These are phyloP conservation scores for Plectus sambesii DNA, from an alignment of 1,140 invertebrate genomes.

Conservation along the genomic window DNA sequence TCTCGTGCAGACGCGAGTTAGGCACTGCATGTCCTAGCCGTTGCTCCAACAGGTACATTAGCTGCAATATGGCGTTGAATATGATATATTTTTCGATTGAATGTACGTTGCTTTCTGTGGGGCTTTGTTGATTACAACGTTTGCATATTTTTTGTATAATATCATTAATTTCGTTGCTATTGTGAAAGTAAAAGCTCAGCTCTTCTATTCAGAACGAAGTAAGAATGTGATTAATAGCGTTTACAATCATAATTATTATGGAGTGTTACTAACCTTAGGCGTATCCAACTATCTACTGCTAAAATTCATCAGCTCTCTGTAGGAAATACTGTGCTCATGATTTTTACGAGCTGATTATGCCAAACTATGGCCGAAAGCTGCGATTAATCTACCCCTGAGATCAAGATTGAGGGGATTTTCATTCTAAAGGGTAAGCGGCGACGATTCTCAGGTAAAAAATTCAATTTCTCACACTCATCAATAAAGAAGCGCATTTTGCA, in stretches of 20 bases:
- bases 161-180: conserved; percentile 4
- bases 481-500: conserved; percentile 9
- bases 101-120: conserved; percentile 12
- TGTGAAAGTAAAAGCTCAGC: conserved; percentile 9
- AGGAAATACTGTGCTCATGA: no score
- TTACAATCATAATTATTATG: background rate
- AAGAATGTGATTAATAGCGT: background rate
- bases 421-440: no score
- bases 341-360: no score
- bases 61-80: conserved; percentile 33
- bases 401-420: no score
- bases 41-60: conserved; percentile 25
- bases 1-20: conserved; percentile 32
- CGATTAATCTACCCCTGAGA: no score
- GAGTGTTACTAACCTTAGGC: background rate
- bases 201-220: conserved; percentile 4
- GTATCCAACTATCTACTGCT: no score
- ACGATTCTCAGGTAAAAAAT: no score
- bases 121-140: conserved; percentile 3
- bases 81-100: no score
- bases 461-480: no score
- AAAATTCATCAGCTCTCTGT: no score
- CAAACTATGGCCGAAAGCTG: no score
- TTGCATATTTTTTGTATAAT: conserved; percentile 13
- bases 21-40: conserved; percentile 31